Percentiles rank a stretch among this genome's conserved stretches.
Conservation (phyloP, 2,797 vertebrate genomes). For the Vespertilio murinus region DNA sequence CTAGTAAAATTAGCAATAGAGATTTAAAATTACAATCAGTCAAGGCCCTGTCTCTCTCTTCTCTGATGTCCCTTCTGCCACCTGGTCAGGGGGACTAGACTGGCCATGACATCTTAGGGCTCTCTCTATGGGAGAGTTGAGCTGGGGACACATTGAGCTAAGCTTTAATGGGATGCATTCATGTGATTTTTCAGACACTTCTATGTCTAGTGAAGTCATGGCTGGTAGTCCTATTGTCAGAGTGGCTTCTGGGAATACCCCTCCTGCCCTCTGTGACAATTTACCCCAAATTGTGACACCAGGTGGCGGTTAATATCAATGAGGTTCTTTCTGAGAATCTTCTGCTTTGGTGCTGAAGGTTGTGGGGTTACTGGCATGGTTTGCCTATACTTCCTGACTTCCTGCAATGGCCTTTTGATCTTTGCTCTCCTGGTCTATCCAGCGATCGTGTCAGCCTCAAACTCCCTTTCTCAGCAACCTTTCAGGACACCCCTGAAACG, state of each 20-base stretch:
- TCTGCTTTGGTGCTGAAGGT: neutral
- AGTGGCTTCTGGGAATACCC: neutral
- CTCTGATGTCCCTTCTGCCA: neutral
- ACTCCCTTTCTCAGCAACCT: neutral
- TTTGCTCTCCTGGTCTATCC: neutral
- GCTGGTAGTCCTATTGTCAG: neutral
- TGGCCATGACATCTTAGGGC: neutral
- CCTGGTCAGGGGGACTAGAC: neutral
- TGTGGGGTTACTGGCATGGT: neutral
- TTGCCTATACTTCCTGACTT: neutral
- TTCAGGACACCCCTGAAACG: neutral
- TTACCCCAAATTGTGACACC: neutral
- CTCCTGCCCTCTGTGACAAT: neutral
- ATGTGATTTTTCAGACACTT: slow-evolving; percentile 11
- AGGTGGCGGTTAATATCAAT: neutral
- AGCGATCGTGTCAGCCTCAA: neutral
- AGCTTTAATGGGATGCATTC: neutral
- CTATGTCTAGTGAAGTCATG: neutral
- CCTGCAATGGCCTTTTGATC: neutral
- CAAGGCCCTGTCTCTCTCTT: neutral
- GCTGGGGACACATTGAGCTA: neutral
- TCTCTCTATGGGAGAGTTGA: neutral
- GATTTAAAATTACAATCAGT: neutral
- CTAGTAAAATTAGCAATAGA: slow-evolving; percentile 13
- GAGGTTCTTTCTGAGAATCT: neutral